Evolutionary conservation across 1,140 invertebrate species (phyloP), one percentile per base, ranked within the genome.

Genomic region (Conus ventricosus): DNA sequence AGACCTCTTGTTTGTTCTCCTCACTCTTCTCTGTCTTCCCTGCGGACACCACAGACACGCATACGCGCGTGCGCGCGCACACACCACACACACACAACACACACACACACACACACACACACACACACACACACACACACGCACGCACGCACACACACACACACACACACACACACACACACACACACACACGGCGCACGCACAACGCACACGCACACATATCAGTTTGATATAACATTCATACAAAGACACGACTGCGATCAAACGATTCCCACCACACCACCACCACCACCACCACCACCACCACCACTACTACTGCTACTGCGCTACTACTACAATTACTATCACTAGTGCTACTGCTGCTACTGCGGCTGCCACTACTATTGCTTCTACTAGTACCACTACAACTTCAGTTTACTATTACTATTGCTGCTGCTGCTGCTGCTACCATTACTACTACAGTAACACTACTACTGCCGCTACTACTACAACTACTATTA

Each of bases 91-190:
- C 76, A 60, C 57, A 60, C 55, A 57, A 60, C 3, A 71, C 67
- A 17, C 25, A 78, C 76, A 78, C 76, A 39, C 76, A 78, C 25
- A 51, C 39, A 75, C 71, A 78, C 11, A 7, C 39, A 51, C 76
- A 78, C 76, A 78, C 17, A 51, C 25, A 78, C 39, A 51, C 27
- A 78, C 76, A 78, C 25, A 78, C 17, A 39, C n/a, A 78, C 76
- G 6, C 76, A 39, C 76, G 39, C 76, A 39, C 76, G 39, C 76
- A 39, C 76, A 78, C 76, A 39, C 76, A 39, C 76, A 78, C 76
- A 78, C 25, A 78, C 76, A 78, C n/a, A 39, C 76, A 78, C 76
- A 78, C 76, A 78, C 76, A 39, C 76, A 78, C 76, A 78, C 76
- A 78, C 76, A 78, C 76, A 78, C 76, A 78, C 76, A 78, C 76